Evolutionary conservation across 1,140 invertebrate species (phyloP).

Genomic region (Nixonia krombeini): DNA sequence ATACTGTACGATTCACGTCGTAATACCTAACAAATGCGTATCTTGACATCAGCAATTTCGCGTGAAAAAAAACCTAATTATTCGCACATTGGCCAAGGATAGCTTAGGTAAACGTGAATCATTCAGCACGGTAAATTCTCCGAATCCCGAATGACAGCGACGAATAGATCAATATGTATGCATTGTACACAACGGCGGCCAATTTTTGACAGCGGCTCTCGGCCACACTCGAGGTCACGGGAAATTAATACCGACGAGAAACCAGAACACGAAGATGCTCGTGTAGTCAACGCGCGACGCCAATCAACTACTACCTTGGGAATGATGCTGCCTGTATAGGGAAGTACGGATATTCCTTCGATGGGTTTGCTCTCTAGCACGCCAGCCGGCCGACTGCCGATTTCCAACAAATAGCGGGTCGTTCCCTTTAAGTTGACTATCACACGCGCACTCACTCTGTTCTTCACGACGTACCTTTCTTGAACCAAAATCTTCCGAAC

Average conservation of each 20-base stretch:
- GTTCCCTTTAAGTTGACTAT: slow-evolving; percentile 4
- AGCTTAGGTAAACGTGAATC: slow-evolving; percentile 8
- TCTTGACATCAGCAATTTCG: neutral
- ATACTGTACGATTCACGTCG: neutral
- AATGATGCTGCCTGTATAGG: slow-evolving; percentile 26
- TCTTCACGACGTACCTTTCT: neutral
- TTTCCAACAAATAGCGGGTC: slow-evolving; percentile 4
- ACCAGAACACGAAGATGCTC: neutral
- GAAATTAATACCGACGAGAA: slow-evolving; percentile 4
- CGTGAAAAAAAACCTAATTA: neutral
- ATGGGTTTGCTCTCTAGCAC: slow-evolving; percentile 41
- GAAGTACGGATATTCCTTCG: slow-evolving; percentile 44
- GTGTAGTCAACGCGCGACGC: neutral
- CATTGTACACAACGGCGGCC: slow-evolving; percentile 55
- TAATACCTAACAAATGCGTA: slow-evolving; percentile 1
- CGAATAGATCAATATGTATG: slow-evolving; percentile 65
- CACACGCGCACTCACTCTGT: slow-evolving; percentile 12
- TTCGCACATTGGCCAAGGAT: slow-evolving; percentile 8
- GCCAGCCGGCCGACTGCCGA: slow-evolving; percentile 51
- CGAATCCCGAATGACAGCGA: slow-evolving; percentile 49
- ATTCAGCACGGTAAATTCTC: neutral
- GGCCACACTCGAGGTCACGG: slow-evolving; percentile 1
- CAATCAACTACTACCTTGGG: slow-evolving; percentile 2
- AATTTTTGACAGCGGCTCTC: slow-evolving; percentile 27
- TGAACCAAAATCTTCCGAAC: slow-evolving; percentile 1